These are phyloP conservation scores for Adelosebastes latens DNA, from an alignment of 2,797 vertebrate species.

Conservation along the genomic window DNA sequence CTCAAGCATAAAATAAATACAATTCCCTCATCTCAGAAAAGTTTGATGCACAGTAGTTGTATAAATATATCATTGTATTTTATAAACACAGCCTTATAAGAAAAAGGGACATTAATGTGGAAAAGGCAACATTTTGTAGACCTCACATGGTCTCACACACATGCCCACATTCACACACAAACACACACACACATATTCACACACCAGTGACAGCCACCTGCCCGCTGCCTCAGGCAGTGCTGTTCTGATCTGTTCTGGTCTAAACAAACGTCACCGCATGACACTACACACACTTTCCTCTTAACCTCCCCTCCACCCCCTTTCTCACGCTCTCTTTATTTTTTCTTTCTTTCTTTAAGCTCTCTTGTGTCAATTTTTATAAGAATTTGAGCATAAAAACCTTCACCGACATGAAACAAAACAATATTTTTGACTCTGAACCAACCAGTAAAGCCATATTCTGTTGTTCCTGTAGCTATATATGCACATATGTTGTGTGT, in stretches of 20 bases:
- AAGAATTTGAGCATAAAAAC: neutral
- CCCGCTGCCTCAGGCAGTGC: slow-evolving; percentile 80
- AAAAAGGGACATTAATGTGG: neutral
- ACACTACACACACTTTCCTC: slow-evolving; percentile 86
- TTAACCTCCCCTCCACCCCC: slow-evolving; percentile 68
- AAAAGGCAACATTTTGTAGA: slow-evolving; percentile 22
- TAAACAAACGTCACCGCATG: slow-evolving; percentile 90
- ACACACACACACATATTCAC: slow-evolving; percentile 56
- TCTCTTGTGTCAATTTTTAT: neutral
- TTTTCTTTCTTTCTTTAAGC: neutral
- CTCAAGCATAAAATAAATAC: neutral
- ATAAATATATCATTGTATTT: neutral
- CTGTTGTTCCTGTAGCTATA: neutral
- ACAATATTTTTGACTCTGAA: neutral
- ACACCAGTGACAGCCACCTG: slow-evolving; percentile 88
- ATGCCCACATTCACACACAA: neutral
- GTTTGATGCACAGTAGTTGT: neutral
- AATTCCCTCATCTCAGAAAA: neutral
- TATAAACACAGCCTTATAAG: neutral
- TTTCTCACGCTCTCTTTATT: slow-evolving; percentile 15
- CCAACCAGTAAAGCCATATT: neutral
- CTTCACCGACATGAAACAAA: neutral
- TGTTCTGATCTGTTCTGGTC: slow-evolving; percentile 91
- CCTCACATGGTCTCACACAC: slow-evolving; percentile 29
- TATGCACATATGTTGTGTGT: neutral